Percentiles rank a stretch among this genome's conserved stretches.
Conservation (phyloP, 2,113 vertebrate genomes). For the Micromys minutus region DNA sequence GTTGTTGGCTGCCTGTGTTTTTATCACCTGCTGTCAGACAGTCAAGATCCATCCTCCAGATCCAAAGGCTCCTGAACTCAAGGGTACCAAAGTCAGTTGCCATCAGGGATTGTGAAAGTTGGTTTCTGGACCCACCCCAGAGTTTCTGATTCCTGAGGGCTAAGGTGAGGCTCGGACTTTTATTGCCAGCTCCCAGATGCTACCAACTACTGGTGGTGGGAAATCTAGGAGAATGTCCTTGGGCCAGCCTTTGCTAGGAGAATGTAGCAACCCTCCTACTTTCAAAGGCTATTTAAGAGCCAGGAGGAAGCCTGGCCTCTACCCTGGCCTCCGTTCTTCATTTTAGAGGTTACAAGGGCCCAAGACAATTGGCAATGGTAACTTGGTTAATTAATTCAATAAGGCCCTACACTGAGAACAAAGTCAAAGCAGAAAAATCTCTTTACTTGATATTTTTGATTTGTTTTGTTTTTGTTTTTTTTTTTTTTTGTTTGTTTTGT, state of each 20-base stretch:
- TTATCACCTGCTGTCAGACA: neutral
- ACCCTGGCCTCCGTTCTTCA: neutral
- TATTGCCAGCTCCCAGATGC: neutral
- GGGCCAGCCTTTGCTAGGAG: neutral
- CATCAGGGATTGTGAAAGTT: neutral
- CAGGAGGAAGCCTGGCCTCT: neutral
- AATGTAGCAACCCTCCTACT: neutral
- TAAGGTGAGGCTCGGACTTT: neutral
- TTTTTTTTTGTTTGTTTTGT: neutral
- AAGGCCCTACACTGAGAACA: neutral
- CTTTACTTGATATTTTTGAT: neutral
- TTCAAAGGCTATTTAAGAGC: neutral
- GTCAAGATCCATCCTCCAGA: neutral
- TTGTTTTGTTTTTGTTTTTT: neutral
- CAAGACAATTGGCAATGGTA: neutral
- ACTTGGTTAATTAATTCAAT: neutral
- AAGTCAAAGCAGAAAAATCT: neutral
- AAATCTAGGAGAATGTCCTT: neutral
- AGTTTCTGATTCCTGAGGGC: neutral
- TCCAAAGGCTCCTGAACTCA: neutral
- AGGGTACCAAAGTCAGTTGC: neutral
- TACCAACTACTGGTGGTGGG: neutral
- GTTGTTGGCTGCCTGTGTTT: neutral
- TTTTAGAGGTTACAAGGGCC: too few species aligned
- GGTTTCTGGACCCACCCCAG: rapidly evolving